Evolutionary conservation across 1,140 invertebrate genomes (phyloP), one percentile per base, ranked within the genome.

Genomic region (Drosophila serrata): DNA sequence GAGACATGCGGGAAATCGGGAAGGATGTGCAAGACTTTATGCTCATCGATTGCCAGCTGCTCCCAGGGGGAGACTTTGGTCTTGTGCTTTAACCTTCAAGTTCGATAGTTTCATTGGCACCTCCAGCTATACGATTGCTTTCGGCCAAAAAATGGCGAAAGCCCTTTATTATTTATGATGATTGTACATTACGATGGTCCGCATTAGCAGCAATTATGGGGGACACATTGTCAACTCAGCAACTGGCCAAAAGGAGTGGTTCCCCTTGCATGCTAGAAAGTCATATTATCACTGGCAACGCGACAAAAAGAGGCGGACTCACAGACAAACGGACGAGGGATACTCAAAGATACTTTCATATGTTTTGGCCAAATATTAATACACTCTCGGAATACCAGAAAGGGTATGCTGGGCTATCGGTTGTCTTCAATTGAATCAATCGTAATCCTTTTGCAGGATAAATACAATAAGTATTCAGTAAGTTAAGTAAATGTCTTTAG

Each of bases 161-260:
- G 43, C 29, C 60, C 51, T 57, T 76, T 84, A 80, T 84, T 87
- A 87, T 90, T 87, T 87, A 87, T 90, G 80, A 74, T 88, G 80
- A 87, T 87, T 87, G 84, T 87, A 80, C 63, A 84, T 84, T 88
- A 87, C 67, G 85, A 84, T 70, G 70, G 62, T 58, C 49, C 57
- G 79, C 85, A 87, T 87, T 87, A 87, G 80, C 84, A 87, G 76
- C 84, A 77, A 87, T 84, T 80, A 80, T 40, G 43, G 56, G 29
- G 60, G 76, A 61, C 64, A 77, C 72, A 77, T 56, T 74, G 72
- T 68, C 73, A 81, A 79, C 64, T 70, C 60, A 68, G 60, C 57
- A 61, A 70, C 45, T 68, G 60, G 42, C 48, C 11, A 5, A 29
- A n/a, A 33, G 62, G 40, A 53, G 51, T 33, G 56, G 37, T 61